Percentiles rank a stretch among this genome's conserved stretches.
Evolutionary conservation across 2,113 vertebrate species (phyloP).

Genomic region (Forbesichthys papilliferus): DNA sequence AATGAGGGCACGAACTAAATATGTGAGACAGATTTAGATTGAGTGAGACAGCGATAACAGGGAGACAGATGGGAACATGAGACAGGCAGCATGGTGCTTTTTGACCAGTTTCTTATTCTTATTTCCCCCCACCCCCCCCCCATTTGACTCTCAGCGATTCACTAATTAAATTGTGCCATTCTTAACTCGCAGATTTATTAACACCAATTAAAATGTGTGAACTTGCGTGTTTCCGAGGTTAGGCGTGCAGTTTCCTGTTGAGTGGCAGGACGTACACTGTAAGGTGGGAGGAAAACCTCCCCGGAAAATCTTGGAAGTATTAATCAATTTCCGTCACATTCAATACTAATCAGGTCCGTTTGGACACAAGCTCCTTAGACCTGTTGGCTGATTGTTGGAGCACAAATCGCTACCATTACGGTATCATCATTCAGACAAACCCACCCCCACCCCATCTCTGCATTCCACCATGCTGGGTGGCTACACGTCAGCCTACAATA

Average conservation of each 20-base stretch:
- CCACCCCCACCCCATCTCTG: background rate
- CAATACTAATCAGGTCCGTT: conserved; percentile 42
- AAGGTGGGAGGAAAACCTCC: conserved; percentile 4
- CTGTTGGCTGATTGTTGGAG: conserved; percentile 31
- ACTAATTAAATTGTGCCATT: conserved; percentile 46
- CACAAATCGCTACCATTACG: conserved; percentile 15
- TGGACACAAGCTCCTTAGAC: conserved; percentile 33
- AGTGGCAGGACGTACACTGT: conserved; percentile 15
- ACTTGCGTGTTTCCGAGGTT: conserved; percentile 34
- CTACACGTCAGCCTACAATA: conserved; percentile 43
- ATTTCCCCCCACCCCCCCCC: background rate
- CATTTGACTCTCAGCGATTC: conserved; percentile 12
- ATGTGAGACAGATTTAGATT: background rate
- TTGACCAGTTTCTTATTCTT: conserved; percentile 1
- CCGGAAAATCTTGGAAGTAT: conserved; percentile 19
- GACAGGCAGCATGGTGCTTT: background rate
- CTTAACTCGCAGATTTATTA: conserved; percentile 52
- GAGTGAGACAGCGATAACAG: background rate
- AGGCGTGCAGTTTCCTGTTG: conserved; percentile 19
- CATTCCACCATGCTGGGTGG: conserved; percentile 50
- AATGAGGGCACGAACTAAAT: conserved; percentile 20
- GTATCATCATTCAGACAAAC: no score
- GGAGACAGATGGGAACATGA: background rate
- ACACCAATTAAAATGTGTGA: conserved; percentile 70
- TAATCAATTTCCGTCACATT: conserved; percentile 42